phyloP scores from a whole-genome alignment of 2,888 invertebrate species.

The Marronus borbonicus region DNA sequence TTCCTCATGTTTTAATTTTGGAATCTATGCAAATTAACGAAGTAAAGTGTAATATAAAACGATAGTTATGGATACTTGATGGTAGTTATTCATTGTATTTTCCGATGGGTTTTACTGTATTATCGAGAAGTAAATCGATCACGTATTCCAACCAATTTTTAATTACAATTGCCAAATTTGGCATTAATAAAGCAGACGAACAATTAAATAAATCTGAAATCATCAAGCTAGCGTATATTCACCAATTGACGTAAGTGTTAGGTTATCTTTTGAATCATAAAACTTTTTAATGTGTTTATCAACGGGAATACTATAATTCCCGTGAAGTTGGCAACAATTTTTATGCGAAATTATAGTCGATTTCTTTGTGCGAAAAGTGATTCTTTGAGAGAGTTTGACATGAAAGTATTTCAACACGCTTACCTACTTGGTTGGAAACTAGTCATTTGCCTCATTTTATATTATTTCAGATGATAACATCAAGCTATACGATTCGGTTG shows the following conservation, averaged over 20 bases:
- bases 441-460: not conserved
- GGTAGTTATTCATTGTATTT: too few species aligned
- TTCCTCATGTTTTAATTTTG: too few species aligned
- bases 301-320: constrained; percentile 14
- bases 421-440: constrained; percentile 18
- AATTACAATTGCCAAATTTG: not conserved
- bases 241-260: constrained; percentile 27
- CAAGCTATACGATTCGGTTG: not conserved
- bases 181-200: not conserved
- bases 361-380: constrained; percentile 16
- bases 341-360: constrained; percentile 23
- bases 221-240: not conserved
- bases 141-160: too few species aligned
- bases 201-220: not conserved
- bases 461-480: not conserved
- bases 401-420: constrained; percentile 24
- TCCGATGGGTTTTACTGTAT: too few species aligned
- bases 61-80: too few species aligned
- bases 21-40: too few species aligned
- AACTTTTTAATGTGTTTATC: constrained; percentile 37
- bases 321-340: constrained; percentile 22
- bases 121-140: too few species aligned
- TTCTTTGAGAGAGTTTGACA: constrained; percentile 20
- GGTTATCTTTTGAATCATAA: constrained; percentile 14
- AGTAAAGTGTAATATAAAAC: too few species aligned